These are phyloP conservation scores for Halcyon chelicuti DNA, from an alignment of 2,797 vertebrate species.

Conservation along the genomic window DNA sequence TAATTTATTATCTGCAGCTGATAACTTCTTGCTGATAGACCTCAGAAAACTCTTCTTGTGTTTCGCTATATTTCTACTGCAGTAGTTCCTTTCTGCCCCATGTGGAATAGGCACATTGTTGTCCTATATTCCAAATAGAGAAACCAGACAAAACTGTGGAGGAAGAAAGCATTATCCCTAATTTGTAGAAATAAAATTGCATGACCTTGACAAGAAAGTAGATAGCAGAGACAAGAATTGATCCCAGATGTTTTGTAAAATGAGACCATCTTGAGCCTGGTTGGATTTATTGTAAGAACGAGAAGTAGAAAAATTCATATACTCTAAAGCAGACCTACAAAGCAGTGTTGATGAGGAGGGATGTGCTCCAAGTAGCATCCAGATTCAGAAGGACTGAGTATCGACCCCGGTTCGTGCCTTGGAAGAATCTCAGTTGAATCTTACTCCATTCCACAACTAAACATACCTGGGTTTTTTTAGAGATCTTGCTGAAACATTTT, in stretches of 20 bases:
- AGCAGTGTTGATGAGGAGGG: not conserved
- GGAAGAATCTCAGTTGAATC: not conserved
- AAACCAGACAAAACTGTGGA: constrained; percentile 35
- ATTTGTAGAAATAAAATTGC: constrained; percentile 45
- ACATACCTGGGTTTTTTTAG: not conserved
- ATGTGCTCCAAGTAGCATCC: not conserved
- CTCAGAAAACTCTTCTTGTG: constrained; percentile 17
- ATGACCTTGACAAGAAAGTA: constrained; percentile 26
- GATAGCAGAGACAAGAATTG: constrained; percentile 6
- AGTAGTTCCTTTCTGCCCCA: not conserved
- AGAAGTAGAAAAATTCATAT: not conserved
- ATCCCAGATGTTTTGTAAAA: constrained; percentile 45
- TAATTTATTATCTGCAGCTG: constrained; percentile 44
- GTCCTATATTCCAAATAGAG: not conserved
- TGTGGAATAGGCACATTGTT: not conserved
- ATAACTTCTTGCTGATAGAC: constrained; percentile 26
- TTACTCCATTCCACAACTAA: not conserved
- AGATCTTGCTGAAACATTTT: not conserved
- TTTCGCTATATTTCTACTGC: not conserved
- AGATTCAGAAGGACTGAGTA: not conserved
- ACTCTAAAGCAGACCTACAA: not conserved
- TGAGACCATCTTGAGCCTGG: not conserved
- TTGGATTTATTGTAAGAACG: not conserved
- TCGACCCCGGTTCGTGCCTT: not conserved
- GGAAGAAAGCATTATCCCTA: constrained; percentile 29